Evolutionary conservation across 2,888 invertebrate genomes (phyloP).

Genomic region (Cybosia mesomella): DNA sequence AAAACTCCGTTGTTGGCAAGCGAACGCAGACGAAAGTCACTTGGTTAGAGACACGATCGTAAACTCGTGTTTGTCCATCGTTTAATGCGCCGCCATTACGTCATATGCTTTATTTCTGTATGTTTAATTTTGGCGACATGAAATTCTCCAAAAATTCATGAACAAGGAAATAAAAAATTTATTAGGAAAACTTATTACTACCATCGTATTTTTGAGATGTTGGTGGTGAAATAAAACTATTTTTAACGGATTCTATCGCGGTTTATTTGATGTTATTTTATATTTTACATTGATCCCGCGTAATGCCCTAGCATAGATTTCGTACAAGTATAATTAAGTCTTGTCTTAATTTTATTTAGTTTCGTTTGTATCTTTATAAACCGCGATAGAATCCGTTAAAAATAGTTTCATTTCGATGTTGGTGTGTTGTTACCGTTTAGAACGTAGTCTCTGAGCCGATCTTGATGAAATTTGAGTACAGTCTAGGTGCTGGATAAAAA

Average conservation of each 20-base stretch:
- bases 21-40: conserved; percentile 5
- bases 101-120: conserved; percentile 6
- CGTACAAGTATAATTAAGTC: neutral
- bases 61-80: conserved; percentile 9
- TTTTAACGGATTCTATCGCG: too few species aligned
- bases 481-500: neutral
- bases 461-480: too few species aligned
- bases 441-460: neutral
- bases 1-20: conserved; percentile 4
- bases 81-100: conserved; percentile 9
- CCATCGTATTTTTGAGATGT: neutral
- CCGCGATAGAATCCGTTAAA: too few species aligned
- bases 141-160: neutral
- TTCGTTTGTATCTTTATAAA: neutral
- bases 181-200: neutral
- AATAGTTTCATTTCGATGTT: too few species aligned
- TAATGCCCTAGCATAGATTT: too few species aligned
- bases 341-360: neutral
- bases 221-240: too few species aligned
- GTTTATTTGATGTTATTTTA: too few species aligned
- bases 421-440: neutral
- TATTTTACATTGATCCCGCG: too few species aligned
- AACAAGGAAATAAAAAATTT: neutral
- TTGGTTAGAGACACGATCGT: neutral
- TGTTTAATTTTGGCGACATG: neutral